These are phyloP conservation scores for Lycophotia porphyrea DNA, from an alignment of 2,888 invertebrate species.

Conservation along the genomic window DNA sequence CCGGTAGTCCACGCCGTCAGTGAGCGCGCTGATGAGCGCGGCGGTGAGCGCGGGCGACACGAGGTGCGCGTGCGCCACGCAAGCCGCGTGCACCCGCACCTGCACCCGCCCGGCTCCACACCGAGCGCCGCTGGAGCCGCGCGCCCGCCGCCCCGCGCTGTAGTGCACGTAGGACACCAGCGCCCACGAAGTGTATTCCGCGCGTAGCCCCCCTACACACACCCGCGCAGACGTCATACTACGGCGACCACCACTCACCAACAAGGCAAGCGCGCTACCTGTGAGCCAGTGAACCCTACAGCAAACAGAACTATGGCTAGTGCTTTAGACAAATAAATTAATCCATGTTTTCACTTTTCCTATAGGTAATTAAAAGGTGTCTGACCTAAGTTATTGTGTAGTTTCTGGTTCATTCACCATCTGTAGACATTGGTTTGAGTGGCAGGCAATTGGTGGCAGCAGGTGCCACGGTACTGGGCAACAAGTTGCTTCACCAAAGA, in stretches of 20 bases:
- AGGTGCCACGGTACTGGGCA: no score
- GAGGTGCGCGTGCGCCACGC: constrained; percentile 72
- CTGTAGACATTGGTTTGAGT: not conserved
- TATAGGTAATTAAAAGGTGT: not conserved
- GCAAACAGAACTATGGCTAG: not conserved
- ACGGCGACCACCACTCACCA: no score
- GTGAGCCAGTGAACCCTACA: not conserved
- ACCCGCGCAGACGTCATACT: not conserved
- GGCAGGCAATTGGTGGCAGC: not conserved
- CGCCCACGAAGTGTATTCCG: constrained; percentile 71
- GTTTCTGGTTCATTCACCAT: not conserved
- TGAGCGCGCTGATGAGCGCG: constrained; percentile 53
- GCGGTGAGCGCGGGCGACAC: constrained; percentile 71
- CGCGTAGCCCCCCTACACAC: constrained; percentile 72
- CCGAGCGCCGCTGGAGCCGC: constrained; percentile 8
- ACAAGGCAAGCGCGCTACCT: not conserved
- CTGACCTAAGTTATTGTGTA: not conserved
- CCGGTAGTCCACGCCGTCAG: constrained; percentile 63
- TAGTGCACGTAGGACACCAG: constrained; percentile 77
- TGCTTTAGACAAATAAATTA: not conserved
- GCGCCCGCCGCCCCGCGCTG: constrained; percentile 64
- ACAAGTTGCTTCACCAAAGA: not conserved
- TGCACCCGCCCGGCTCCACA: constrained; percentile 31
- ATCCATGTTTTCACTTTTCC: not conserved
- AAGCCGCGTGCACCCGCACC: constrained; percentile 63